Evolutionary conservation across 2,797 vertebrate genomes (phyloP).

Genomic region (Acipenser transmontanus): DNA sequence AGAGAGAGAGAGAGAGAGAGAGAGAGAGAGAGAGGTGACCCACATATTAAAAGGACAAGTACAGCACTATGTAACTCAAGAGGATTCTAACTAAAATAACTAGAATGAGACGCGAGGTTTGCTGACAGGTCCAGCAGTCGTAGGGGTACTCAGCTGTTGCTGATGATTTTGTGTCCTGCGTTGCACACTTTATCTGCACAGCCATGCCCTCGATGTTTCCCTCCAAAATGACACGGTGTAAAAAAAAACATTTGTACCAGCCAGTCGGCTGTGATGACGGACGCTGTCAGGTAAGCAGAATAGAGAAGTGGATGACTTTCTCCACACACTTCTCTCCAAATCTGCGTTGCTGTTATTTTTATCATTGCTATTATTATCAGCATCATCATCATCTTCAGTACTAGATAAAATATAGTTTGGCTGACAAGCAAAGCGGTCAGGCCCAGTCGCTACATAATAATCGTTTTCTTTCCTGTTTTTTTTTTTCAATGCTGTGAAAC

Average conservation of each 20-base stretch:
- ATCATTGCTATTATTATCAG: background rate
- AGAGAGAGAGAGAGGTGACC: background rate
- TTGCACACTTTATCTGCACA: slow-evolving; percentile 40
- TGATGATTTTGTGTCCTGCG: slow-evolving; percentile 14
- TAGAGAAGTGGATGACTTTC: slow-evolving; percentile 3
- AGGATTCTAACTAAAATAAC: no score
- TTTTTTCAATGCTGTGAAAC: no score
- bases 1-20: background rate
- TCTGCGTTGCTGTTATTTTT: background rate
- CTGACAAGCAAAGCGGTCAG: no score
- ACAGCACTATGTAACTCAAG: no score
- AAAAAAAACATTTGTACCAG: slow-evolving; percentile 43
- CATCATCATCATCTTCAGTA: no score
- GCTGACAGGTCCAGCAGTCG: slow-evolving; percentile 46
- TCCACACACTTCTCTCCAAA: slow-evolving; percentile 16
- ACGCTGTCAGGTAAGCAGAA: background rate
- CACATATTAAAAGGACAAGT: background rate
- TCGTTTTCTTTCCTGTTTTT: no score
- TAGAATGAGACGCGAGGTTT: slow-evolving; percentile 1
- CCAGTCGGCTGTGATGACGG: slow-evolving; percentile 19
- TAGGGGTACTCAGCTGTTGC: slow-evolving; percentile 18
- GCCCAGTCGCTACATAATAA: no score
- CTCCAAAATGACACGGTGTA: slow-evolving; percentile 43
- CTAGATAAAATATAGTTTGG: no score
- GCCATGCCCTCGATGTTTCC: slow-evolving; percentile 45